These are phyloP conservation scores for Drosophila parvula DNA, from an alignment of 1,140 invertebrate genomes.

Conservation along the genomic window DNA sequence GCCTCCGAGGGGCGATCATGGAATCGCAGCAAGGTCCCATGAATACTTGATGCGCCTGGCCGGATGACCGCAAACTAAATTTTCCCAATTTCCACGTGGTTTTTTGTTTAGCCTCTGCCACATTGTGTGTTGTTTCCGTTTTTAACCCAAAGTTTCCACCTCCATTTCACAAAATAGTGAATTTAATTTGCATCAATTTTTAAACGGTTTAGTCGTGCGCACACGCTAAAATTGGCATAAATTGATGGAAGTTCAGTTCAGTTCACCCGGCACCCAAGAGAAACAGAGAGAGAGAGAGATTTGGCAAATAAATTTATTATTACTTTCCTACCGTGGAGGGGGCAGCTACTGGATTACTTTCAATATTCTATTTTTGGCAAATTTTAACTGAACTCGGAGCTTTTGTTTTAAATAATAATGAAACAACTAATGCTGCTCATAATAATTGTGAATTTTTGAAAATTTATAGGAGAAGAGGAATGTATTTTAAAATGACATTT, in stretches of 20 bases:
- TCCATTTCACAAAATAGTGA: slow-evolving; percentile 38
- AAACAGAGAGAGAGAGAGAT: slow-evolving; percentile 18
- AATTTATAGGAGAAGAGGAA: too few relatives aligned
- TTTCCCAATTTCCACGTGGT: slow-evolving; percentile 34
- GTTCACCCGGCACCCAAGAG: background rate
- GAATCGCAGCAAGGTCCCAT: slow-evolving; percentile 21
- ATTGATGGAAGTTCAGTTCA: slow-evolving; percentile 37
- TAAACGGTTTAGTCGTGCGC: slow-evolving; percentile 45
- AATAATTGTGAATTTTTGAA: background rate
- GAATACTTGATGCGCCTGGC: slow-evolving; percentile 44
- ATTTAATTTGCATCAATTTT: slow-evolving; percentile 54
- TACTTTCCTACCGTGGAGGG: background rate
- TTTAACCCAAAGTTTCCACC: slow-evolving; percentile 11
- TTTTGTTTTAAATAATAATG: background rate
- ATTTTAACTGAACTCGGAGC: background rate
- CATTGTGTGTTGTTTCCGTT: slow-evolving; percentile 37
- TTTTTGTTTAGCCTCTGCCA: slow-evolving; percentile 26
- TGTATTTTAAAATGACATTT: background rate
- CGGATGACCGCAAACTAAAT: slow-evolving; percentile 45
- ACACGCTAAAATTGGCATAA: slow-evolving; percentile 47
- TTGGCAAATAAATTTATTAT: slow-evolving; percentile 44
- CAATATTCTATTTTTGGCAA: background rate
- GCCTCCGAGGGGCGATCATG: slow-evolving; percentile 45
- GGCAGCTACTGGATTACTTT: slow-evolving; percentile 9
- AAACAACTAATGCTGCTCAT: too few relatives aligned